phyloP scores from a whole-genome alignment of 2,888 invertebrate species.

The Scaptomyza polygonia region DNA sequence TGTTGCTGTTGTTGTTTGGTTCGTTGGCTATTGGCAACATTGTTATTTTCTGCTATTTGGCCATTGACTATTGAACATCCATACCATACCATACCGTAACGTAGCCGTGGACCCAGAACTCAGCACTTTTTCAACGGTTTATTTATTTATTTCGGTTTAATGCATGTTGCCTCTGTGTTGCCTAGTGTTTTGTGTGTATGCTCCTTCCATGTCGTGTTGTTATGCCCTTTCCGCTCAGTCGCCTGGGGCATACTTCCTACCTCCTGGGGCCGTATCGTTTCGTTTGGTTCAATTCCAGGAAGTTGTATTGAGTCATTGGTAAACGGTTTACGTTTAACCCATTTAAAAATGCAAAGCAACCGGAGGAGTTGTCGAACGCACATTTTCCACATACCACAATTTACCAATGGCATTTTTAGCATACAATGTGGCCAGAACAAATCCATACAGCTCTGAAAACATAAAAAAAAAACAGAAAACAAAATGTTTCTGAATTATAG shows the following conservation, averaged over 20 bases:
- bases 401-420: constrained; percentile 65
- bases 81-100: constrained; percentile 23
- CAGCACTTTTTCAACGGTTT: constrained; percentile 64
- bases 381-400: constrained; percentile 60
- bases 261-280: constrained; percentile 9
- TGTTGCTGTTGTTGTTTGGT: constrained; percentile 64
- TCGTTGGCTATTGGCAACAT: constrained; percentile 79
- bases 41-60: constrained; percentile 79
- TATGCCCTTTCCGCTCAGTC: not conserved
- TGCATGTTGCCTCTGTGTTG: constrained; percentile 51
- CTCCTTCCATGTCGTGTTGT: constrained; percentile 2
- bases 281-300: constrained; percentile 56
- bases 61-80: constrained; percentile 72
- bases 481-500: constrained; percentile 39
- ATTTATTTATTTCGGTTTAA: constrained; percentile 79
- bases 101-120: constrained; percentile 19
- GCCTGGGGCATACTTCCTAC: not conserved
- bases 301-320: constrained; percentile 77
- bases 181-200: constrained; percentile 1
- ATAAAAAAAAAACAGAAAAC: constrained; percentile 17
- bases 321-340: constrained; percentile 80
- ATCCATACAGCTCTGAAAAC: constrained; percentile 13
- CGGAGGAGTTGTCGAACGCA: constrained; percentile 46
- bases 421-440: constrained; percentile 64
- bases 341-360: constrained; percentile 70